Conservation (phyloP, 2,888 invertebrate genomes). For the Aspidiotus destructor region DNA sequence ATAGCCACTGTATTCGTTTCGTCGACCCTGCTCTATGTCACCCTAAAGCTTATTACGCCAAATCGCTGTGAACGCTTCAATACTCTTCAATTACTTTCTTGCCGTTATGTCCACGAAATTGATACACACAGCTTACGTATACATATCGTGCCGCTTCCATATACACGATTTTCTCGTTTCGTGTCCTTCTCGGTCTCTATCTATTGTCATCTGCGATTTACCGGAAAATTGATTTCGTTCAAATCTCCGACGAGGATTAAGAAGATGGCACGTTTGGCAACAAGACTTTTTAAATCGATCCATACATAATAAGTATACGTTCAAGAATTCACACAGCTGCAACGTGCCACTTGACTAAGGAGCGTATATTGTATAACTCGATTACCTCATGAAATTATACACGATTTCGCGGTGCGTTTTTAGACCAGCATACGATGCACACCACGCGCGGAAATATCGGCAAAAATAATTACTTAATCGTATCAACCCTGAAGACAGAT, state of each 20-base stretch:
- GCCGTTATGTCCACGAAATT: constrained; percentile 29
- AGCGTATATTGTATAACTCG: too few species aligned
- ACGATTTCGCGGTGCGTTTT: too few species aligned
- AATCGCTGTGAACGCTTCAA: constrained; percentile 19
- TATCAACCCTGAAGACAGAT: too few species aligned
- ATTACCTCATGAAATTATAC: too few species aligned
- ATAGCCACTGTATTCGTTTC: neutral
- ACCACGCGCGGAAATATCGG: too few species aligned
- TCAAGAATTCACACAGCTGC: too few species aligned
- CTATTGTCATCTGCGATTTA: constrained; percentile 20
- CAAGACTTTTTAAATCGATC: too few species aligned
- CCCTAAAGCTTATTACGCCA: constrained; percentile 23
- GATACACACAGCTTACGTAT: neutral
- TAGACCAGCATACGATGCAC: too few species aligned
- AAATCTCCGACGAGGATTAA: constrained; percentile 8
- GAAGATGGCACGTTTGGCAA: neutral
- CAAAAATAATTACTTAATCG: too few species aligned
- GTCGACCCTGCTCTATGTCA: constrained; percentile 18
- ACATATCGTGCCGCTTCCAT: too few species aligned
- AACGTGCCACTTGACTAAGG: too few species aligned
- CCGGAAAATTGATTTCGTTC: constrained; percentile 26
- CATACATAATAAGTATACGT: too few species aligned
- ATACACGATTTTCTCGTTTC: neutral
- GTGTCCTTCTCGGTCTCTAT: constrained; percentile 3
- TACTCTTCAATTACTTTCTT: constrained; percentile 29